Base-by-base conservation (phyloP, 2,888 invertebrate genomes). In the Thumatha senex region DNA sequence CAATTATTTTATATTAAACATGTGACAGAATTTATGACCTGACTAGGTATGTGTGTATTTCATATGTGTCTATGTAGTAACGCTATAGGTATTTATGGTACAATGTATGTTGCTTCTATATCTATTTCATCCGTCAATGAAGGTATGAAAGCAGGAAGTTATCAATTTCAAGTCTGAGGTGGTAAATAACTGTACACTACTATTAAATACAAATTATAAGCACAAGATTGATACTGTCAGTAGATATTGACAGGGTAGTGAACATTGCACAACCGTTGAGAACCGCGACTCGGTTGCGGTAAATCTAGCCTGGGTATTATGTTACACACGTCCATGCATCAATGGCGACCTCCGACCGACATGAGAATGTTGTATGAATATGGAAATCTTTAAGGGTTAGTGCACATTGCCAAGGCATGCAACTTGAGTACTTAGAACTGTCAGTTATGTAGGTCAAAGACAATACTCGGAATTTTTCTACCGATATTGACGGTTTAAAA, bases 241-340 rank as follows among this genome's bases (percentile, higher is more conserved):
- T 68, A 60, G 51, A 59, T 63, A 70, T 71, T 67, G 73, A 73
- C 68, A 72, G 61, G 49, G 63, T 58, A 75, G 54, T 68, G 73
- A 60, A 68, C 72, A 79, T 86, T 82, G 79, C 82, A 82, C 80
- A 82, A 79, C 75, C 73, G 74, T 78, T 74, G n/a, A 73, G 72
- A 73, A 82, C 83, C 79, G 76, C 83, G 78, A 67, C 54, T 46
- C 54, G 61, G 61, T 71, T 74, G 83, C 76, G 80, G 86, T 86
- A 79, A 84, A 67, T 56, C 70, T 70, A 82, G 67, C 79, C 66
- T 40, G 44, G 60, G 74, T 74, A 64, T 88, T 69, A 40, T 35
- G 70, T 89, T 81, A 65, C 31, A 31, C 11, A 31, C 85, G 54
- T 72, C 67, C 80, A 84, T 83, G 85, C 80, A 73, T 74, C 79